Conservation (phyloP, 64 coral and sea anemone genomes). For the Pachyseris speciosa region DNA sequence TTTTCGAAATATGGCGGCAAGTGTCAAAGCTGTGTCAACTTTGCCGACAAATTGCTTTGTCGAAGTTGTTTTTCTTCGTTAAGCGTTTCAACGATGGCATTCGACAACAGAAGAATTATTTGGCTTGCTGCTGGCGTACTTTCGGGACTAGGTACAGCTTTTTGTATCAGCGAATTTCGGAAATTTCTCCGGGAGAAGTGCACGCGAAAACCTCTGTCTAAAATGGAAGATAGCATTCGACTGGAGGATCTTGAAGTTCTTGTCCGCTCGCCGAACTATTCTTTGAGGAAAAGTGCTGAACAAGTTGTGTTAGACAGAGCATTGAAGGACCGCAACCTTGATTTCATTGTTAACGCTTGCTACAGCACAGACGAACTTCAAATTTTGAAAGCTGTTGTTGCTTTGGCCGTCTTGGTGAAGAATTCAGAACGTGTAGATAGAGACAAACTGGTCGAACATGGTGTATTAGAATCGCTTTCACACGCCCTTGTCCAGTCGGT, state of each 20-base stretch:
- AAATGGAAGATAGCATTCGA: constrained; percentile 65
- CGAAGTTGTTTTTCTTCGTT: background rate
- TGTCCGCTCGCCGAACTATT: constrained; percentile 73
- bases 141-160: constrained; percentile 70
- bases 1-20: constrained; percentile 84
- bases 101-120: constrained; percentile 63
- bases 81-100: constrained; percentile 57
- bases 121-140: constrained; percentile 77
- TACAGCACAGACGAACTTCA: constrained; percentile 69
- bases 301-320: constrained; percentile 81
- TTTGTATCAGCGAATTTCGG: constrained; percentile 73
- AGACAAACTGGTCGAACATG: constrained; percentile 53
- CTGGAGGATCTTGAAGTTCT: constrained; percentile 79
- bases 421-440: constrained; percentile 56
- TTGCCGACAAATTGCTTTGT: constrained; percentile 18
- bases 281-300: constrained; percentile 82
- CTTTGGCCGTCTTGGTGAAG: constrained; percentile 77
- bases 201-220: constrained; percentile 72
- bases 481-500: constrained; percentile 71
- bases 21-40: constrained; percentile 13
- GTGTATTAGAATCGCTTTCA: constrained; percentile 74
- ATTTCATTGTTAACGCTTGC: constrained; percentile 72
- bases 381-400: constrained; percentile 88
- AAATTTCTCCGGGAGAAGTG: constrained; percentile 83
- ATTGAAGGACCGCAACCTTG: constrained; percentile 75